Evolutionary conservation across 1,140 invertebrate genomes (phyloP).

Genomic region (Trissolcus basalis): DNA sequence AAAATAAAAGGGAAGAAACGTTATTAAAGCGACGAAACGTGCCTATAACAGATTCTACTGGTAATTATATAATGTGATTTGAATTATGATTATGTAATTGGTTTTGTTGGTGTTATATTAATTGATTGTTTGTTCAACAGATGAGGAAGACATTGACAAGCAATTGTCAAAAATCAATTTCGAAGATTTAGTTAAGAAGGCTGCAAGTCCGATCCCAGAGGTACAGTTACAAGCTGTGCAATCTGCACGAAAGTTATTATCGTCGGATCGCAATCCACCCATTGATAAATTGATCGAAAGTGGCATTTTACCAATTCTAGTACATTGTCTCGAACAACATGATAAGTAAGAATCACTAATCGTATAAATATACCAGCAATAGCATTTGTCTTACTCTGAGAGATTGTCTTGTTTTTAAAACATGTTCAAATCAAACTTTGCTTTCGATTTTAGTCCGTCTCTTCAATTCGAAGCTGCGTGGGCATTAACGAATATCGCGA

Average conservation of each 20-base stretch:
- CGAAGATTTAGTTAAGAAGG: slow-evolving; percentile 83
- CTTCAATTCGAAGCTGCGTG: slow-evolving; percentile 99
- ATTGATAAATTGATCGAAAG: slow-evolving; percentile 96
- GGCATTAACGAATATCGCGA: slow-evolving; percentile 99
- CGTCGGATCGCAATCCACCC: slow-evolving; percentile 98
- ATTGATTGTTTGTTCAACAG: slow-evolving; percentile 64
- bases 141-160: slow-evolving; percentile 85
- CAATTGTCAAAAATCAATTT: slow-evolving; percentile 81
- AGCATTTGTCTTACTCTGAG: too few species aligned
- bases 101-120: too few species aligned
- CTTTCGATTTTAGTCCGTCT: slow-evolving; percentile 81
- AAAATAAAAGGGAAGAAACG: slow-evolving; percentile 98
- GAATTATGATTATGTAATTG: too few species aligned
- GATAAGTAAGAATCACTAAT: slow-evolving; percentile 80
- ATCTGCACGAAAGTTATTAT: slow-evolving; percentile 93
- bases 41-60: slow-evolving; percentile 86
- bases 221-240: slow-evolving; percentile 89
- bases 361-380: too few species aligned
- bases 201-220: slow-evolving; percentile 82
- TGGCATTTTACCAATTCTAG: slow-evolving; percentile 95
- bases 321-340: slow-evolving; percentile 89
- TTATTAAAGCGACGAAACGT: slow-evolving; percentile 97
- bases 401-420: too few species aligned
- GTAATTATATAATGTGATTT: slow-evolving; percentile 64
- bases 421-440: too few species aligned